Base-by-base conservation (phyloP, 2,888 invertebrate species). In the Tortrix viridana region DNA sequence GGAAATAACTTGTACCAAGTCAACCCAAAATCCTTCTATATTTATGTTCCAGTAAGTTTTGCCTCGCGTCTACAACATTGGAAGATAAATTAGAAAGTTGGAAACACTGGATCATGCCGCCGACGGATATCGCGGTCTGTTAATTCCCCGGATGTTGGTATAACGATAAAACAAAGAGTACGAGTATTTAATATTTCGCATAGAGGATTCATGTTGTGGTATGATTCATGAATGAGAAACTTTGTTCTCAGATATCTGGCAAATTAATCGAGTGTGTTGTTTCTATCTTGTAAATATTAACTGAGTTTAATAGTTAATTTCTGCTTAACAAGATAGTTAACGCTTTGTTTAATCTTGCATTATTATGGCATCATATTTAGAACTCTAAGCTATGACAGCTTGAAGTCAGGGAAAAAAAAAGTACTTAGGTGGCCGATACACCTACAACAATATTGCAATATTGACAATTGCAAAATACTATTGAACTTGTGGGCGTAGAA, bases 81-180 rank as follows among this genome's bases (percentile, higher is more conserved):
- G 55, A 43, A 65, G 70, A 77, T 79, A 79, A 77, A 79, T 80
- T 76, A 74, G 38, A 77, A 77, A 75, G 71, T 77, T 78, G 75
- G 73, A 73, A 73, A 70, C 73, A 71, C 60, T 69, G 62, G 65
- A 71, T 69, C 71, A 66, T 67, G 69, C 63, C 67, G 68, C 60
- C 68, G 67, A 65, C 69, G 71, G 71, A 72, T 77, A 65, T 68
- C 63, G 66, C 53, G 72, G 70, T 69, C 73, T 74, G 74, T 78
- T 77, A 75, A 71, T 71, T 74, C 69, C 68, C 46, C 62, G 46
- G 64, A 73, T 71, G 59, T 61, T 37, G 46, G 46, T 47, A 60
- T 53, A 14, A 14, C 23, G 59, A 60, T 60, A 60, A 26, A 54
- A 54, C 60, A 53, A 60, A 53, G 23, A 22, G 43, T 32, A 46